phyloP scores from a whole-genome alignment of 2,113 vertebrate species.

The Ellobius talpinus region DNA sequence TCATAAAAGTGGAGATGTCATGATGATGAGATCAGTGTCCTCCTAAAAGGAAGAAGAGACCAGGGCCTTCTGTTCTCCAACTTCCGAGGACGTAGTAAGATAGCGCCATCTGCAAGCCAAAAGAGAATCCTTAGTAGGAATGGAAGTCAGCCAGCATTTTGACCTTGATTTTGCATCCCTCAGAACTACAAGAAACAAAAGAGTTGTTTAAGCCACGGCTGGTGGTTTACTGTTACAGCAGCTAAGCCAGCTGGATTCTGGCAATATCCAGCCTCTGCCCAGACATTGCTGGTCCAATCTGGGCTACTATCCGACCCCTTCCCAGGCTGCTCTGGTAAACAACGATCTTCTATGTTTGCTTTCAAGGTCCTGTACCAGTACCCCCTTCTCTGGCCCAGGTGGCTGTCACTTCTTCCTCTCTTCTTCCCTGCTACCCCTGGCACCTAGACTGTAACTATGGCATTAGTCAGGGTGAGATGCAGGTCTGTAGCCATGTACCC shows the following conservation, averaged over 20 bases:
- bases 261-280: not conserved
- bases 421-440: not conserved
- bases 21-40: not conserved
- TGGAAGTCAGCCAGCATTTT: too few relatives aligned
- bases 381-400: not conserved
- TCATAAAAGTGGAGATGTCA: not conserved
- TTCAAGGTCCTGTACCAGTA: not conserved
- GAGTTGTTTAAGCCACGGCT: not conserved
- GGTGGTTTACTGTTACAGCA: not conserved
- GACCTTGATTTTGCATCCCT: not conserved
- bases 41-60: not conserved
- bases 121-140: not conserved
- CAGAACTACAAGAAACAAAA: not conserved
- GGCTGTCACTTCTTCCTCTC: not conserved
- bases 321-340: not conserved
- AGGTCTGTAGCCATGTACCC: not conserved
- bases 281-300: not conserved
- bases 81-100: not conserved
- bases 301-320: not conserved
- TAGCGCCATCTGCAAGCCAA: not conserved
- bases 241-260: not conserved
- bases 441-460: not conserved
- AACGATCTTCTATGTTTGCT: not conserved
- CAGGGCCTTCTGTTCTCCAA: not conserved
- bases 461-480: fast-evolving